Evolutionary conservation across 2,113 vertebrate genomes (phyloP), one percentile per base, ranked within the genome.

Genomic region (Toxotes chatareus): DNA sequence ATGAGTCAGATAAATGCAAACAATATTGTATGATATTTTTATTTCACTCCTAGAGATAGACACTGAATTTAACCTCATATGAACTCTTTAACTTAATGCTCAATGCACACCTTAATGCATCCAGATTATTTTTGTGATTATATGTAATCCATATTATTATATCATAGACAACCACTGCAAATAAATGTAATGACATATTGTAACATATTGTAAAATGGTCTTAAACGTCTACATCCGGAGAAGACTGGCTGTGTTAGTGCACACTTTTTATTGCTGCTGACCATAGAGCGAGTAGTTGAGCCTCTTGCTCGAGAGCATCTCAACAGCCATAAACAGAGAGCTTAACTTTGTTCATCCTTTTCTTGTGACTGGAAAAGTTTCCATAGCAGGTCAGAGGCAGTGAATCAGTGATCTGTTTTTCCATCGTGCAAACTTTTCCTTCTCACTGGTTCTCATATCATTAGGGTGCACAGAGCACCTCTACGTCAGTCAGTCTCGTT

Each of bases 101-200:
- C 47, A 21, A 17, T 51, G 19, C 19, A 51, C 19, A 51, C 47
- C 7, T 21, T 60, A 36, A 64, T 38, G 47, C 53, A 46, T 9
- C 19, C 3, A 32, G 13, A 79, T 82, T 57, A n/a, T 11, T 23
- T 73, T n/a, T 69, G 51, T 64, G 42, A 76, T 68, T 32, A 47
- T 74, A 9, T 42, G 9, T 68, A 75, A 78, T 82, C 31, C 13
- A 60, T 62, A 21, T 79, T 69, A 60, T 75, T n/a, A 55, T 44
- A 74, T 66, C 32, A 34, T 8, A 14, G 68, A 21, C 12, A 16
- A 8, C 23, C n/a, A 34, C 17, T 68, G 46, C 57, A 56, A 62
- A 88, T 82, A 23, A 53, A 64, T 53, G n/a, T 65, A 38, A 12
- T 11, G 42, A 44, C 13, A 13, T 27, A 27, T 27, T 27, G 27